Conservation (phyloP, 2,888 invertebrate species). For the Morpho helenor region DNA sequence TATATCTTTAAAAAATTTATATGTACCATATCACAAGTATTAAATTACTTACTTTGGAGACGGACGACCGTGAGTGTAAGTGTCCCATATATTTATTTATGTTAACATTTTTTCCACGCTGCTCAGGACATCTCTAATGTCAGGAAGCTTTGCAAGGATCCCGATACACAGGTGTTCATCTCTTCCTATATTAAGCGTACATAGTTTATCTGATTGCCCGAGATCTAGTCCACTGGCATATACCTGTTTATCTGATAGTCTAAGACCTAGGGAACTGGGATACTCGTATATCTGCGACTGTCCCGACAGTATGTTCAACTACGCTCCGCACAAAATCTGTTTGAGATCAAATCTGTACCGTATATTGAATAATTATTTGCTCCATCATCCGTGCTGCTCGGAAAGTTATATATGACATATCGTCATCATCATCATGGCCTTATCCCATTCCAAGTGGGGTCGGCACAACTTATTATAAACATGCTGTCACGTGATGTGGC, state of each 20-base stretch:
- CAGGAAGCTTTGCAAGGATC: slow-evolving; percentile 70
- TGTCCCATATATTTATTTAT: neutral
- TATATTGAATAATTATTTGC: slow-evolving; percentile 51
- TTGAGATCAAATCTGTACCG: slow-evolving; percentile 53
- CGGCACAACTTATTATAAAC: no score
- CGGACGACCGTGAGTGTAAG: no score
- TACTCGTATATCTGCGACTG: slow-evolving; percentile 56
- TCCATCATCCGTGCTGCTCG: slow-evolving; percentile 60
- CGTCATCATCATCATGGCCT: no score
- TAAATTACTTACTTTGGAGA: no score
- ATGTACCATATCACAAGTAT: no score
- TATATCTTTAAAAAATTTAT: no score
- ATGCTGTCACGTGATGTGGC: no score
- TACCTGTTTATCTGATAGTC: slow-evolving; percentile 39
- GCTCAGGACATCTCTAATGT: slow-evolving; percentile 70
- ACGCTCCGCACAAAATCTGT: slow-evolving; percentile 57
- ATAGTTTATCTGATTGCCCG: slow-evolving; percentile 37
- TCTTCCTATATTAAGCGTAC: slow-evolving; percentile 28
- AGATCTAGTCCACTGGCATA: slow-evolving; percentile 24
- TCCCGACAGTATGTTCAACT: slow-evolving; percentile 54
- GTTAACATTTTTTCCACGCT: slow-evolving; percentile 47
- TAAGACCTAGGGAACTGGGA: slow-evolving; percentile 24
- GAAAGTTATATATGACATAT: slow-evolving; percentile 57
- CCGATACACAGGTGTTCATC: slow-evolving; percentile 74
- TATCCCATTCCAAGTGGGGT: no score